Evolutionary conservation across 2,797 vertebrate species (phyloP).

Genomic region (Anabas testudineus): DNA sequence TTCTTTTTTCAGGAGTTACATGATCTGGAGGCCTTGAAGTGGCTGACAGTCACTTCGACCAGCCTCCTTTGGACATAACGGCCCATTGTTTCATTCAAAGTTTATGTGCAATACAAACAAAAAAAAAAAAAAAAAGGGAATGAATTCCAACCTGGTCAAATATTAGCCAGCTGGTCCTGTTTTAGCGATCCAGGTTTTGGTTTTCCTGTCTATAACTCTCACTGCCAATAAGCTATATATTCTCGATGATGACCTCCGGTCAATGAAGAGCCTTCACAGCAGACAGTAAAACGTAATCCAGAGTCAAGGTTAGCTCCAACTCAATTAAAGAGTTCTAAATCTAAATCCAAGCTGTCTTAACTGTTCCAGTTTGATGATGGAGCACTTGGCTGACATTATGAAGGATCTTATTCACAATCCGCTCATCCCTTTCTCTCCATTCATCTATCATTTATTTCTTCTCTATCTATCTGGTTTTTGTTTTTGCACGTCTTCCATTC

Average conservation of each 20-base stretch:
- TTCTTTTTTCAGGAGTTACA: constrained; percentile 36
- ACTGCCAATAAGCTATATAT: constrained; percentile 64
- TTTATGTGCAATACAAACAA: constrained; percentile 35
- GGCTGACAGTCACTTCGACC: constrained; percentile 44
- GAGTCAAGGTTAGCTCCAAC: constrained; percentile 58
- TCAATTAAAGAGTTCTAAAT: constrained; percentile 75
- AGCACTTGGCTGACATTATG: constrained; percentile 68
- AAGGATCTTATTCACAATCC: constrained; percentile 52
- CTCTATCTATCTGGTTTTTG: constrained; percentile 31
- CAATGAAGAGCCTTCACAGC: constrained; percentile 61
- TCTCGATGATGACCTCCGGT: constrained; percentile 72
- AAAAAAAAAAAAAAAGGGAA: constrained; percentile 45
- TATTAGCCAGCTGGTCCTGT: constrained; percentile 61
- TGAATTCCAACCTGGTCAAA: constrained; percentile 50
- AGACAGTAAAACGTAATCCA: constrained; percentile 72
- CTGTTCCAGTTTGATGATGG: constrained; percentile 71
- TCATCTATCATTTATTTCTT: constrained; percentile 50
- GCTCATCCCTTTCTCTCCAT: constrained; percentile 50
- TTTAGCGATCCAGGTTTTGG: constrained; percentile 59
- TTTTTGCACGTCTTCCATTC: constrained; percentile 45
- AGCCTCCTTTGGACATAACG: constrained; percentile 43
- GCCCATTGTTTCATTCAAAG: constrained; percentile 59
- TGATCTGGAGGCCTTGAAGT: constrained; percentile 47
- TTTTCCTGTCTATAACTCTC: constrained; percentile 58
- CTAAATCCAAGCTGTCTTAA: constrained; percentile 73